Base-by-base conservation (phyloP, 2,888 invertebrate species). In the Stramonita haemastoma region DNA sequence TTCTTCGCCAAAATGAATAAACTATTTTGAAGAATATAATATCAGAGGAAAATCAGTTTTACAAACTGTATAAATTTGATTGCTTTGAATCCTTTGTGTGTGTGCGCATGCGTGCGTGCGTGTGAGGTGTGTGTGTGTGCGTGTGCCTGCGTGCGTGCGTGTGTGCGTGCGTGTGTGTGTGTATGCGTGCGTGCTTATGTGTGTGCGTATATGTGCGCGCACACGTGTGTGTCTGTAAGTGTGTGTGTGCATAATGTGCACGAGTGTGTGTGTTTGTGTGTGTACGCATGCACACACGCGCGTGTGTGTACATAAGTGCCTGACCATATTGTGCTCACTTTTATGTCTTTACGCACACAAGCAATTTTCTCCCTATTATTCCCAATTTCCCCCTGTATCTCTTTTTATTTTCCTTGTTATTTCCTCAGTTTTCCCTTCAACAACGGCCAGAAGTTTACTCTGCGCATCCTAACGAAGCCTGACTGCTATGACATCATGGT, bases 361-460 rank as follows among this genome's bases (percentile, higher is more conserved):
- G 2, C 46, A 8, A 2, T 46, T 46, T 5, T 46, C n/a, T 46
- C 46, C 46, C 2, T 8, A 2, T 46, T 46, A 46, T 46, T 46
- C 46, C 46, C 46, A n/a, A n/a, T n/a, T n/a, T 8, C 46, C 46
- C 46, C 2, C 8, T 46, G 46, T 46, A 46, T 46, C 8, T 8
- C 46, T 6, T 13, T 13, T 66, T 66, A 66, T 66, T 66, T 13
- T 13, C 26, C 66, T 13, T 13, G 8, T 66, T 26, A 19, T 60
- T 17, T 66, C 26, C 26, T 66, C 26, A 87, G 87, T 29, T 97
- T 97, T 77, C 96, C 96, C 34, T 97, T 97, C 92, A 94, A 96
- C 84, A 97, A 97, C 2, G 97, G 97, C n/a, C 96, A 96, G 73
- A 94, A 95, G 73, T 97, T 97, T 93, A 95, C 95, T 90, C 93